A percentile compares a stretch with the other conserved stretches of the same genome.
Conservation (phyloP, 2,888 invertebrate genomes). For the Smittia aterrima region DNA sequence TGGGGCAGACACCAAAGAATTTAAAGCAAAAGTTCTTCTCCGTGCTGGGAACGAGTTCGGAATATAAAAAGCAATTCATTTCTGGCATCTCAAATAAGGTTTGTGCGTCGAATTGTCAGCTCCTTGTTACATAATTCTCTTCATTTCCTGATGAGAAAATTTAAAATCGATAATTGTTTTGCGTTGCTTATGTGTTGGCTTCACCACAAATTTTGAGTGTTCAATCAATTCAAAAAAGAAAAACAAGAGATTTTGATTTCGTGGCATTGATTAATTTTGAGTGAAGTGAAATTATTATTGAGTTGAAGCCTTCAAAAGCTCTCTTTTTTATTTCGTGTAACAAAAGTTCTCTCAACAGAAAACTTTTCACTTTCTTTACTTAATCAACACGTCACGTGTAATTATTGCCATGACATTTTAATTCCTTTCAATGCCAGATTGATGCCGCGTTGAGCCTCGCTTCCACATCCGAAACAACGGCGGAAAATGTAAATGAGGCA, state of each 20-base stretch:
- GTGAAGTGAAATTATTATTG: not conserved
- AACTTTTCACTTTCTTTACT: not conserved
- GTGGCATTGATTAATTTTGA: not conserved
- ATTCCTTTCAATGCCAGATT: constrained; percentile 12
- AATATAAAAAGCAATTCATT: constrained; percentile 55
- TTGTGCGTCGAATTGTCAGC: not conserved
- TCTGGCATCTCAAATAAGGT: constrained; percentile 56
- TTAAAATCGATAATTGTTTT: constrained; percentile 37
- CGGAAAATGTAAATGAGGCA: constrained; percentile 33
- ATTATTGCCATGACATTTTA: not conserved
- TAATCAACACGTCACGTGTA: not conserved
- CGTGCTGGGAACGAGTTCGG: constrained; percentile 51
- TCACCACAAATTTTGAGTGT: not conserved
- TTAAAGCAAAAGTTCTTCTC: constrained; percentile 55
- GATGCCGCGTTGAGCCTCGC: constrained; percentile 39
- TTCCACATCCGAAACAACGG: constrained; percentile 39
- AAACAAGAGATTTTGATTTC: not conserved
- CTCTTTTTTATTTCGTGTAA: not conserved
- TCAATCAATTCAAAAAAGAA: not conserved
- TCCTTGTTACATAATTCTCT: constrained; percentile 31
- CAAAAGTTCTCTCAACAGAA: not conserved
- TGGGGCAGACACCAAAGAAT: constrained; percentile 55
- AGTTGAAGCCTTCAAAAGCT: not conserved
- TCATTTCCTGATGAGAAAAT: not conserved
- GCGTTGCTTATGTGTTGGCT: constrained; percentile 9